Evolutionary conservation across 2,888 invertebrate genomes (phyloP).

Genomic region (Halictus quadricinctus): DNA sequence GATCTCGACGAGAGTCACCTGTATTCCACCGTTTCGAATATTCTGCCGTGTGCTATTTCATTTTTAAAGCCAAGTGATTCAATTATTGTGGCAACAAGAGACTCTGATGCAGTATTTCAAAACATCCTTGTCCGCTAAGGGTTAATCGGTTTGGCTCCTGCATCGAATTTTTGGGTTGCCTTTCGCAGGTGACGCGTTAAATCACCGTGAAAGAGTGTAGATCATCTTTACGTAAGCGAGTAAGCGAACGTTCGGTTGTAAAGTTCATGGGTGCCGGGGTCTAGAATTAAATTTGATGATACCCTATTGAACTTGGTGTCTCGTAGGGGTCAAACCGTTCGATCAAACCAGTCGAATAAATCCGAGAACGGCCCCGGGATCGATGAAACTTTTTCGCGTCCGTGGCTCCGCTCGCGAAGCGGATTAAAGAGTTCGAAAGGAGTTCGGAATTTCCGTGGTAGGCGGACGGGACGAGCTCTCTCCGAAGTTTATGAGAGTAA

Average conservation of each 20-base stretch:
- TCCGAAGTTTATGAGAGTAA: conserved; percentile 69
- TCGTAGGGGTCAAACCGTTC: conserved; percentile 2
- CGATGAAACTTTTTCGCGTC: conserved; percentile 10
- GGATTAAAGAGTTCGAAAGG: conserved; percentile 49
- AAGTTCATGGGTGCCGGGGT: not conserved
- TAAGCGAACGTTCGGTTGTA: not conserved
- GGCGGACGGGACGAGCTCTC: conserved; percentile 37
- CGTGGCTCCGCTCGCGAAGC: not conserved
- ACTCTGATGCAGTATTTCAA: not conserved
- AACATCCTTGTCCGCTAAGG: not conserved
- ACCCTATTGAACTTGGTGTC: conserved; percentile 3
- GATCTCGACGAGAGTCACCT: not conserved
- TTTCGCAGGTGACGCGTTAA: not conserved
- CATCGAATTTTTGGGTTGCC: not conserved
- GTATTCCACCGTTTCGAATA: not conserved
- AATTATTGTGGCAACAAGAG: not conserved
- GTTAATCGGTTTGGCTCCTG: not conserved
- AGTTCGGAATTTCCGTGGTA: conserved; percentile 29
- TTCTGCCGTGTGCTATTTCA: not conserved
- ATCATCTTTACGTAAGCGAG: not conserved
- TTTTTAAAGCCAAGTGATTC: not conserved
- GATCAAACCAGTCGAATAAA: conserved; percentile 4
- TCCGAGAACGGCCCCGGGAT: not conserved
- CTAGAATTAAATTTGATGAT: conserved; percentile 5
- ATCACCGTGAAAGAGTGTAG: not conserved